Percentiles rank a stretch among this genome's conserved stretches.
These are phyloP conservation scores for Magallana ariakensis DNA, from an alignment of 1,140 invertebrate species.

Conservation along the genomic window DNA sequence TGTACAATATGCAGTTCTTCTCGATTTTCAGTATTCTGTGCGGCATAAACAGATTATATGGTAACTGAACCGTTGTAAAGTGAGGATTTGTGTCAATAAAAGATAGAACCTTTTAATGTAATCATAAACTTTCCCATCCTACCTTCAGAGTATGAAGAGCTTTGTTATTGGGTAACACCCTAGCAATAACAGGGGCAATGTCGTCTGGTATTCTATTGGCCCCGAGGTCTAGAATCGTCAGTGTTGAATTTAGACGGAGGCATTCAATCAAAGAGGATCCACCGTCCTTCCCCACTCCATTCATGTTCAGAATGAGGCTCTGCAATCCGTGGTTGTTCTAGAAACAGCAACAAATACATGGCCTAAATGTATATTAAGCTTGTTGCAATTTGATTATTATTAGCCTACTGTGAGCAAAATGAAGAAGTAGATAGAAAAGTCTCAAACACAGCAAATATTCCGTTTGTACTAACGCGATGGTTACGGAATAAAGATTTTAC, in stretches of 20 bases:
- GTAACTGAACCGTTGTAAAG: too few relatives aligned
- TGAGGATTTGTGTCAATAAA: too few relatives aligned
- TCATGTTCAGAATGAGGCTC: constrained; percentile 63
- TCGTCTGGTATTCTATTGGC: constrained; percentile 62
- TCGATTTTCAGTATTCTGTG: too few relatives aligned
- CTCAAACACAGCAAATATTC: too few relatives aligned
- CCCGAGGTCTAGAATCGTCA: constrained; percentile 60
- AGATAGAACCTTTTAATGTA: too few relatives aligned
- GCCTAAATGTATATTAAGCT: too few relatives aligned
- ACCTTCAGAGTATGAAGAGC: constrained; percentile 56
- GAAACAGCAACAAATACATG: not conserved
- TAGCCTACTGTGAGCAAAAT: too few relatives aligned
- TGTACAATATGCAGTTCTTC: too few relatives aligned
- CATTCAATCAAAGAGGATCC: constrained; percentile 48
- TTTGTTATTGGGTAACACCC: constrained; percentile 49
- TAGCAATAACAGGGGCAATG: constrained; percentile 44
- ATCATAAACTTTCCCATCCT: not conserved
- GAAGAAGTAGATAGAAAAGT: too few relatives aligned
- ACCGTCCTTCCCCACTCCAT: constrained; percentile 63
- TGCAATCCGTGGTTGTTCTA: constrained; percentile 56
- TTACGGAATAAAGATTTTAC: constrained; percentile 32
- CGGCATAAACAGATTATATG: too few relatives aligned
- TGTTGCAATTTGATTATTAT: too few relatives aligned
- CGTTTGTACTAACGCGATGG: too few relatives aligned
- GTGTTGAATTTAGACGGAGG: constrained; percentile 55